These are phyloP conservation scores for Muntiacus reevesi DNA, from an alignment of 2,113 vertebrate genomes.

Conservation along the genomic window DNA sequence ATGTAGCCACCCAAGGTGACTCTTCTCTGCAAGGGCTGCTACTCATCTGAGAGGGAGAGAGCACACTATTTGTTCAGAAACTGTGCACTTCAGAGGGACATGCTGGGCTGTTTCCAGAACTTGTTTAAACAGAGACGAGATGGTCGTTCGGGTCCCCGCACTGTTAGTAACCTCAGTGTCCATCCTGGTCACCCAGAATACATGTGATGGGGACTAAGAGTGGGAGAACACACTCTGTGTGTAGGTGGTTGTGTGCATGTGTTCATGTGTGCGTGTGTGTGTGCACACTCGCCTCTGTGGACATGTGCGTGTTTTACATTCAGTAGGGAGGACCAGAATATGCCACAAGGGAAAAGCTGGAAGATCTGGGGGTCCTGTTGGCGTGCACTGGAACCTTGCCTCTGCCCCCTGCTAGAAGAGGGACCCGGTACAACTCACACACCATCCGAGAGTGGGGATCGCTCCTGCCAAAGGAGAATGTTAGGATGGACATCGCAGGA, in stretches of 20 bases:
- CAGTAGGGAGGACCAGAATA: background rate
- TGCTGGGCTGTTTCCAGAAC: background rate
- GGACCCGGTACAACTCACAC: no score
- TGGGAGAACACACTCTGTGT: background rate
- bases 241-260: no score
- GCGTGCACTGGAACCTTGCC: background rate
- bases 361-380: accelerated
- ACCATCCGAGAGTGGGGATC: background rate
- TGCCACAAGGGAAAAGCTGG: accelerated
- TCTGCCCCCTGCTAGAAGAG: background rate
- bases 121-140: background rate
- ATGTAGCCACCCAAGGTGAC: accelerated
- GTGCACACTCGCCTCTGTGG: background rate
- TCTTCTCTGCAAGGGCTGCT: background rate
- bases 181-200: background rate
- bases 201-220: accelerated
- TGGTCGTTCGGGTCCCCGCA: accelerated
- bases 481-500: background rate
- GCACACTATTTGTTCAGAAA: background rate
- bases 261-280: accelerated
- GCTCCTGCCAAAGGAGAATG: background rate
- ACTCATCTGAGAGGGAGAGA: background rate
- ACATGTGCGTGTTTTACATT: accelerated
- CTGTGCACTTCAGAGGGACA: background rate
- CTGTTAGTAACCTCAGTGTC: background rate